Conservation (phyloP, 2,797 vertebrate species). For the Aulostomus chinensis region DNA sequence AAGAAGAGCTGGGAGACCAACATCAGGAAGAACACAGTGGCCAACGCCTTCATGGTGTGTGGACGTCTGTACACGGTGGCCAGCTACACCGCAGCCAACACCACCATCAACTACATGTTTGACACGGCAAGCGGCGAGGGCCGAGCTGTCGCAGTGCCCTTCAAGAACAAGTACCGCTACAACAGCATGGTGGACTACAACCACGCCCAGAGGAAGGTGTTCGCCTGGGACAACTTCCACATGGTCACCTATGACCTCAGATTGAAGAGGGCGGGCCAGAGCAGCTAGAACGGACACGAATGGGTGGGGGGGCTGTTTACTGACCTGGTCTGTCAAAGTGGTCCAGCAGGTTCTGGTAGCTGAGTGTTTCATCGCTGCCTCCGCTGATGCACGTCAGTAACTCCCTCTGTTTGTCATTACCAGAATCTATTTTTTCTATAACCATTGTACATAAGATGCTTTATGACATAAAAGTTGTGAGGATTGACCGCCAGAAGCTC, state of each 20-base stretch:
- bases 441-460: slow-evolving; percentile 41
- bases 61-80: slow-evolving; percentile 89
- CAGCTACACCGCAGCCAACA: slow-evolving; percentile 84
- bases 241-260: slow-evolving; percentile 89
- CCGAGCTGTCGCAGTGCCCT: slow-evolving; percentile 81
- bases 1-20: slow-evolving; percentile 90
- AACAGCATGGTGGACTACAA: slow-evolving; percentile 96
- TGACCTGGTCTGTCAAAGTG: too few species aligned
- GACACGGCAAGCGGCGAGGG: slow-evolving; percentile 81
- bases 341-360: too few species aligned
- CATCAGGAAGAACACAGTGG: slow-evolving; percentile 89
- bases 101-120: slow-evolving; percentile 87
- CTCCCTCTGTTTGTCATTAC: slow-evolving; percentile 7
- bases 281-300: too few species aligned
- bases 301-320: too few species aligned
- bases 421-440: slow-evolving; percentile 66
- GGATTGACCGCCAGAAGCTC: too few species aligned
- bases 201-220: slow-evolving; percentile 86
- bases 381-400: too few species aligned
- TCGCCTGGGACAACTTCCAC: slow-evolving; percentile 93
- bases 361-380: too few species aligned
- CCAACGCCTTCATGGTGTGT: slow-evolving; percentile 93
- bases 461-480: too few species aligned
- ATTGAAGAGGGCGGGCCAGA: slow-evolving; percentile 66
- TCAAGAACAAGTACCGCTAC: slow-evolving; percentile 88